phyloP scores from a whole-genome alignment of 2,888 invertebrate genomes.

The Eupsilia transversa region DNA sequence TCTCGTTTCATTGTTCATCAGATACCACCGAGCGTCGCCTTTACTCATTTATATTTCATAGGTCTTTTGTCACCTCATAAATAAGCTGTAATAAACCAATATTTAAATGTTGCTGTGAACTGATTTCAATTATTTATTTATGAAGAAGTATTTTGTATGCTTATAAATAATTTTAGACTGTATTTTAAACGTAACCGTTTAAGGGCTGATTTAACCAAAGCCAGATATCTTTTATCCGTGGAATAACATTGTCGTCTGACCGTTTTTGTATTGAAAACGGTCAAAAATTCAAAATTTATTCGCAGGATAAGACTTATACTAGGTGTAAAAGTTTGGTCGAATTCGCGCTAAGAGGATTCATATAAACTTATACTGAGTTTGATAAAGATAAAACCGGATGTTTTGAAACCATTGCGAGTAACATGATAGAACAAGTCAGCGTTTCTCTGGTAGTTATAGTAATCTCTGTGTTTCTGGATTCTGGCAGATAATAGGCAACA shows the following conservation, averaged over 20 bases:
- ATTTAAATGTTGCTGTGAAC: constrained; percentile 32
- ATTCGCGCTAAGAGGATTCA: too few relatives aligned
- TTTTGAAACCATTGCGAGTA: not conserved
- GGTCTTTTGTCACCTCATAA: constrained; percentile 60
- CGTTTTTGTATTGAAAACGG: too few relatives aligned
- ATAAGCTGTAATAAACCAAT: constrained; percentile 48
- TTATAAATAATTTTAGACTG: not conserved
- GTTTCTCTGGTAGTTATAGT: not conserved
- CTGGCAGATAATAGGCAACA: not conserved
- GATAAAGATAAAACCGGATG: not conserved
- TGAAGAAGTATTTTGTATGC: not conserved
- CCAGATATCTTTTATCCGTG: too few relatives aligned
- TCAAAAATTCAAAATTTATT: too few relatives aligned
- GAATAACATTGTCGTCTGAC: too few relatives aligned
- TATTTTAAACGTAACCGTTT: not conserved
- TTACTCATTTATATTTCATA: constrained; percentile 61
- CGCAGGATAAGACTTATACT: too few relatives aligned
- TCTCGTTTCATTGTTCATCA: constrained; percentile 60
- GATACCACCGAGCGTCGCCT: constrained; percentile 66
- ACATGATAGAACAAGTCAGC: not conserved
- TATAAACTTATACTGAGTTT: not conserved
- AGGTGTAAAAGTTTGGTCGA: too few relatives aligned
- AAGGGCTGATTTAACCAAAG: too few relatives aligned
- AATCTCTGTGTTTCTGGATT: not conserved
- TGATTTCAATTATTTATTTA: constrained; percentile 16